Base-by-base conservation (phyloP, 2,888 invertebrate genomes). In the Eulithis testata region DNA sequence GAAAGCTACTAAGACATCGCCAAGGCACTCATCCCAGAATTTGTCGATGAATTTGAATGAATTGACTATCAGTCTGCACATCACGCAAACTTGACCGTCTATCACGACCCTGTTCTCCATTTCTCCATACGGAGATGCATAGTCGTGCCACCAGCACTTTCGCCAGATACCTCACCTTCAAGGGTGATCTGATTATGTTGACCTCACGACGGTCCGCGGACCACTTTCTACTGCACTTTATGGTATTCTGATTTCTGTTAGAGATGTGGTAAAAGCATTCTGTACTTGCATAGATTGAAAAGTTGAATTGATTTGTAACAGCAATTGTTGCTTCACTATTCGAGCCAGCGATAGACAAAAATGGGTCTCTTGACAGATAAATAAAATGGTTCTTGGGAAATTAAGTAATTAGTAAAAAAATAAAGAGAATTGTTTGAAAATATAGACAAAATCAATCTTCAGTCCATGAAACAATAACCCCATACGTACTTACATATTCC, bases 121-220 rank as follows among this genome's bases (percentile, higher is more conserved):
- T 44, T 31, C 51, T 60, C 60, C 55, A 50, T 51, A 56, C 63
- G 52, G 40, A 84, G 83, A 85, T 85, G 86, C 81, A 80, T 79
- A 70, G 74, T 74, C 74, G 79, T 80, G 79, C 79, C 79, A 80
- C 75, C 74, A 66, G 67, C 70, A 88, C 90, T 89, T 90, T 90
- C 90, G 88, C 90, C 81, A 76, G 84, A 83, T 85, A 21, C 21
- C 49, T 49, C 88, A 89, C 90, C 90, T 88, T 87, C 76, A 76
- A 78, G 77, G 80, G 80, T 79, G 80, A 77, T 77, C 76, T 70
- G 79, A 71, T 71, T 70, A 71, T 75, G 72, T 82, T 56, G 87
- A 87, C 89, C 89, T 84, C 85, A 81, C 83, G 81, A 83, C 70
- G 70, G 70, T 72, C 81, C 80, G 75, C 71, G 75, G 78, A 74